Conservation (phyloP, 2,113 vertebrate species). For the Callorhinus ursinus region DNA sequence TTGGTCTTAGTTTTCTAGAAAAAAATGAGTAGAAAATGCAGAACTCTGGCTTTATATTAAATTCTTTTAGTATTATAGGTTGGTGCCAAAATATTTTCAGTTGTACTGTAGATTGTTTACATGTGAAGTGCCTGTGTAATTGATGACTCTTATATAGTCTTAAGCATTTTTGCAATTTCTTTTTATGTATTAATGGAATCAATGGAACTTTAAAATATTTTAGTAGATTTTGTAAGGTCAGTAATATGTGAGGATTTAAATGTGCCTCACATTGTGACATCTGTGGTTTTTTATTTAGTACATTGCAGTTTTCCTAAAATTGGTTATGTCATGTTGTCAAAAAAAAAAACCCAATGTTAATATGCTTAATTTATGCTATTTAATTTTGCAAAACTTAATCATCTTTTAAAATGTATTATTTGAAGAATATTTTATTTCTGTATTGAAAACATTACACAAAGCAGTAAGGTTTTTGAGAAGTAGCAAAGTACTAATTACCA, state of each 20-base stretch:
- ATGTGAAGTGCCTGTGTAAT: slow-evolving; percentile 93
- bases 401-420: slow-evolving; percentile 84
- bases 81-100: slow-evolving; percentile 89
- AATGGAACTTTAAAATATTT: slow-evolving; percentile 86
- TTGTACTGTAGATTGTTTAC: slow-evolving; percentile 92
- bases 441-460: slow-evolving; percentile 74
- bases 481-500: slow-evolving; percentile 76
- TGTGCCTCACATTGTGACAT: slow-evolving; percentile 83
- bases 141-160: slow-evolving; percentile 88
- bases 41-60: slow-evolving; percentile 77
- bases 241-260: slow-evolving; percentile 84
- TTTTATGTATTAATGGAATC: slow-evolving; percentile 84
- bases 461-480: slow-evolving; percentile 78
- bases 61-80: slow-evolving; percentile 87
- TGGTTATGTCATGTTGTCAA: slow-evolving; percentile 82
- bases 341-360: slow-evolving; percentile 79
- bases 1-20: slow-evolving; percentile 82
- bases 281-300: slow-evolving; percentile 84
- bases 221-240: slow-evolving; percentile 86
- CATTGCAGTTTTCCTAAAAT: slow-evolving; percentile 80
- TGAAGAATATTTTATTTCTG: slow-evolving; percentile 81
- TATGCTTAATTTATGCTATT: slow-evolving; percentile 90
- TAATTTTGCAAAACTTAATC: slow-evolving; percentile 86
- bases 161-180: slow-evolving; percentile 87
- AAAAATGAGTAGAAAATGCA: slow-evolving; percentile 72